These are phyloP conservation scores for Drosophila dunni DNA, from an alignment of 1,140 invertebrate species.

Conservation along the genomic window DNA sequence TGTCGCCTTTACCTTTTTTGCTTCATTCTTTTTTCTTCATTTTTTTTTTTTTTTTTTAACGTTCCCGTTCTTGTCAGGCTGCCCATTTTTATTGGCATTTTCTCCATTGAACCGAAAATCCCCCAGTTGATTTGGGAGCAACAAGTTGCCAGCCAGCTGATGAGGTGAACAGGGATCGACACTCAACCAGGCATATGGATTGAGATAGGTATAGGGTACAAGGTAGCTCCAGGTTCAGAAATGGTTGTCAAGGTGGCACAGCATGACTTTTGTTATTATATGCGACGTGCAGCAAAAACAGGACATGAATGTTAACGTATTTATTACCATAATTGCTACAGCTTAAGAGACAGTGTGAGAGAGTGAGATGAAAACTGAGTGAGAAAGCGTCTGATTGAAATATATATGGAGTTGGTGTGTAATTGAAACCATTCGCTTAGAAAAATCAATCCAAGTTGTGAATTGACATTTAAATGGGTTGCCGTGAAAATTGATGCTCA, in stretches of 20 bases:
- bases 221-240: background rate
- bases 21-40: no score
- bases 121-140: conserved; percentile 74
- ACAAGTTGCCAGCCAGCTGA: conserved; percentile 52
- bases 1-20: conserved; percentile 35
- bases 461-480: conserved; percentile 57
- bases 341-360: background rate
- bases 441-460: conserved; percentile 73
- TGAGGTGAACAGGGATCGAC: conserved; percentile 9
- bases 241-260: conserved; percentile 36
- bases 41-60: background rate
- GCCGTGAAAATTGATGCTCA: background rate
- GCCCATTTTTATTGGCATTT: conserved; percentile 65
- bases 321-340: conserved; percentile 54
- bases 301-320: conserved; percentile 45
- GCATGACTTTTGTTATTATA: conserved; percentile 69
- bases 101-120: conserved; percentile 69
- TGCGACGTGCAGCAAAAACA: conserved; percentile 17
- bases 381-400: background rate
- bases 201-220: background rate
- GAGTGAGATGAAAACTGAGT: background rate
- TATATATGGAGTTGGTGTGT: conserved; percentile 23
- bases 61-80: background rate
- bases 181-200: conserved; percentile 14
- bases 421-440: conserved; percentile 64